Evolutionary conservation across 2,888 invertebrate species (phyloP).

Genomic region (Uropetala carovei): DNA sequence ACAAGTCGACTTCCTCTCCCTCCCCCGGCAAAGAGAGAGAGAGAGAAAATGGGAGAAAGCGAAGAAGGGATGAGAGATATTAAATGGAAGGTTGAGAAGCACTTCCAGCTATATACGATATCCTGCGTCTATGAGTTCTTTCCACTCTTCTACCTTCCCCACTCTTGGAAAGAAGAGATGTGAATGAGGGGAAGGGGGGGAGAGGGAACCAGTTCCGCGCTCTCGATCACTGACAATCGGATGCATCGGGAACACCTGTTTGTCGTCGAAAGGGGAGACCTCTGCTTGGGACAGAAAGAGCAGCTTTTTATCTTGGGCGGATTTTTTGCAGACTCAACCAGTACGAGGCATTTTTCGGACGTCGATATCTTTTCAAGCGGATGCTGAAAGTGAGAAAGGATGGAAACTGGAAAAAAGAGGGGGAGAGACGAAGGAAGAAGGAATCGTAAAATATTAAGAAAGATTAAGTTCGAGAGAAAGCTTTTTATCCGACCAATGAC

Average conservation of each 20-base stretch:
- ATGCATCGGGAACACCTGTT: slow-evolving; percentile 30
- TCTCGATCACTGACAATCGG: slow-evolving; percentile 54
- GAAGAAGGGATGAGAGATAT: not conserved
- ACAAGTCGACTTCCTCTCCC: not conserved
- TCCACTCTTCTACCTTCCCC: not conserved
- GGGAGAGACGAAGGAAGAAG: not conserved
- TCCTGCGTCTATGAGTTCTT: slow-evolving; percentile 28
- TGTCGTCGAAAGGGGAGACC: not conserved
- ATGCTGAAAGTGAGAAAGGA: not conserved
- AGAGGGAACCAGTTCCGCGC: slow-evolving; percentile 47
- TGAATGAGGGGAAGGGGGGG: not conserved
- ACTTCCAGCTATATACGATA: slow-evolving; percentile 33
- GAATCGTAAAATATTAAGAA: no score
- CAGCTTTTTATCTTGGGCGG: not conserved
- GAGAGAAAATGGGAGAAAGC: not conserved
- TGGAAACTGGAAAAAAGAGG: not conserved
- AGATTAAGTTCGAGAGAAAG: no score
- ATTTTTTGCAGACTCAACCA: not conserved
- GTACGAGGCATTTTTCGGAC: not conserved
- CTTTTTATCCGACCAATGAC: no score
- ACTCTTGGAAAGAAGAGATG: not conserved
- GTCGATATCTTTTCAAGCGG: not conserved
- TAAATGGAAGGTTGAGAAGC: not conserved
- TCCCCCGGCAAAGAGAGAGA: not conserved
- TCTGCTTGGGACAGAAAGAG: not conserved